phyloP scores from a whole-genome alignment of 2,888 invertebrate species.

The Augiades crinisus region DNA sequence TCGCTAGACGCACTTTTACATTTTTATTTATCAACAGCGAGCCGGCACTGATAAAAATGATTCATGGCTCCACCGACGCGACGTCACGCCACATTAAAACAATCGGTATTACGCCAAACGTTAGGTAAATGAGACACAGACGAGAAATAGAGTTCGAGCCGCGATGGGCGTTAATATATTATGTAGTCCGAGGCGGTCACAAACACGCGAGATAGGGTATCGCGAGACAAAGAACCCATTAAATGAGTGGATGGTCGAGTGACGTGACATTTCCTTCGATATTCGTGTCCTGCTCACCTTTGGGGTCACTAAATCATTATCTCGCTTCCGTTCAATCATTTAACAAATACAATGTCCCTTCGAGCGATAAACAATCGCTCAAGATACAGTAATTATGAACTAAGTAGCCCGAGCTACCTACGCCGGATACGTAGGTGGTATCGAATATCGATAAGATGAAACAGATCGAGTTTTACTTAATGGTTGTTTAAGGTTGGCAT shows the following conservation, averaged over 20 bases:
- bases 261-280: slow-evolving; percentile 79
- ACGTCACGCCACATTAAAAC: slow-evolving; percentile 25
- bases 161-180: slow-evolving; percentile 15
- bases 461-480: slow-evolving; percentile 14
- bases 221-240: slow-evolving; percentile 78
- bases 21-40: slow-evolving; percentile 21
- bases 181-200: slow-evolving; percentile 15
- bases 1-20: slow-evolving; percentile 13
- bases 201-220: slow-evolving; percentile 59
- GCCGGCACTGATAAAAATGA: slow-evolving; percentile 22
- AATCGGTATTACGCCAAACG: slow-evolving; percentile 11
- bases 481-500: slow-evolving; percentile 10
- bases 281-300: slow-evolving; percentile 69
- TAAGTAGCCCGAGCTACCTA: slow-evolving; percentile 1
- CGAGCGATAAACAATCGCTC: slow-evolving; percentile 28
- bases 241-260: slow-evolving; percentile 59
- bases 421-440: slow-evolving; percentile 20
- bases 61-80: slow-evolving; percentile 23
- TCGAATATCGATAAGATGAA: slow-evolving; percentile 16
- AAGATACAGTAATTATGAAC: slow-evolving; percentile 41
- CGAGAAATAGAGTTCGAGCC: slow-evolving; percentile 18
- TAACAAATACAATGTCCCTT: slow-evolving; percentile 31
- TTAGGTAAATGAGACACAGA: slow-evolving; percentile 13
- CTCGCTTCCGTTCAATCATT: slow-evolving; percentile 59
- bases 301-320: slow-evolving; percentile 74